Evolutionary conservation across 2,797 vertebrate genomes (phyloP).

Genomic region (Balearica regulorum): DNA sequence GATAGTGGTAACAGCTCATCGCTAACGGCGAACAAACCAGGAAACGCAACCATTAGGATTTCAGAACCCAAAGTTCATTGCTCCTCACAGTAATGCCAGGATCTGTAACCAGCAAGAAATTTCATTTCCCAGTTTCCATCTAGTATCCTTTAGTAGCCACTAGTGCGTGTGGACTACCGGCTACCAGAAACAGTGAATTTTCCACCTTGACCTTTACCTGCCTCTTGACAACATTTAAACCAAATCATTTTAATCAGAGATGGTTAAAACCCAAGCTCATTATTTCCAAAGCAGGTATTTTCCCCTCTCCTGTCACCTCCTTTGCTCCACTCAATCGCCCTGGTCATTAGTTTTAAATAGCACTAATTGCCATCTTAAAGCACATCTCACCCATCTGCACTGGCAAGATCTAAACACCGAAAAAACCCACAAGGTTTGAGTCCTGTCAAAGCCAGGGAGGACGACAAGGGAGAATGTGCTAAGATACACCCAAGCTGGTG

Average conservation of each 20-base stretch:
- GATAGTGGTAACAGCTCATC: accelerated
- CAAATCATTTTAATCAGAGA: neutral
- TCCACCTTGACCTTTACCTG: neutral
- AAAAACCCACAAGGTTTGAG: neutral
- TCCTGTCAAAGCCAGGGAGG: neutral
- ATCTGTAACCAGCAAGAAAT: neutral
- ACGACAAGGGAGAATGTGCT: neutral
- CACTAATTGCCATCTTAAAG: neutral
- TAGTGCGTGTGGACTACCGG: neutral
- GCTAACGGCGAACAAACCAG: accelerated
- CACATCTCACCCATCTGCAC: neutral
- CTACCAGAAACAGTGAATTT: neutral
- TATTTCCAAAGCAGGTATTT: neutral
- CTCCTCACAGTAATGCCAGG: neutral
- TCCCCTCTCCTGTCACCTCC: neutral
- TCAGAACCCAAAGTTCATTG: neutral
- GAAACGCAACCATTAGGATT: too few relatives aligned
- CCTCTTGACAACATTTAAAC: neutral
- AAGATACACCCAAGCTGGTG: constrained; percentile 20
- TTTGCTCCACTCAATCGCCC: neutral
- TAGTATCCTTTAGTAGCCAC: neutral
- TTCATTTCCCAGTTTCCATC: neutral
- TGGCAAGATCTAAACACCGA: neutral
- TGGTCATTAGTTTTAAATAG: neutral
- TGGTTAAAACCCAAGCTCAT: neutral